Percentiles rank a stretch among this genome's conserved stretches.
These are phyloP conservation scores for Cheilosia impressa DNA, from an alignment of 2,888 invertebrate genomes.

Conservation along the genomic window DNA sequence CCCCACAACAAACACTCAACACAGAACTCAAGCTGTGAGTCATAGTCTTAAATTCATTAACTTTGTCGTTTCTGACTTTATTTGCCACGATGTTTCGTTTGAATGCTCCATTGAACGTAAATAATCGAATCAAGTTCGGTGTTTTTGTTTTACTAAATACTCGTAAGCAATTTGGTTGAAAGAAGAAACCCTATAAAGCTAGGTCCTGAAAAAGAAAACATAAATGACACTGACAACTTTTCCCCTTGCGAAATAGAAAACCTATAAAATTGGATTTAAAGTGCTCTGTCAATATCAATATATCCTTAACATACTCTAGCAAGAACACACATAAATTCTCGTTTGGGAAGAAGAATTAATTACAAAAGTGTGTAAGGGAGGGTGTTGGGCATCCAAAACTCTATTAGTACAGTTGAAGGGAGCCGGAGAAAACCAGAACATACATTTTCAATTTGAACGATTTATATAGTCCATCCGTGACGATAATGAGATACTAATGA, in stretches of 20 bases:
- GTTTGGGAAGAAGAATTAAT: constrained; percentile 38
- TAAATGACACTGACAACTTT: constrained; percentile 9
- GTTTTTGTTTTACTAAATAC: constrained; percentile 41
- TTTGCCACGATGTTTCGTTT: constrained; percentile 31
- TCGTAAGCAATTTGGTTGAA: constrained; percentile 23
- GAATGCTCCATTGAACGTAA: constrained; percentile 53
- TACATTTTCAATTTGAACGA: constrained; percentile 49
- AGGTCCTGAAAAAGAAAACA: background rate
- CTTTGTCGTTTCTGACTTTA: too few relatives aligned
- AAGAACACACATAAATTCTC: constrained; percentile 43
- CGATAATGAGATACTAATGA: too few relatives aligned
- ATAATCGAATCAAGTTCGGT: constrained; percentile 33
- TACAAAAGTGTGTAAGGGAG: constrained; percentile 33
- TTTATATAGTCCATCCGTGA: too few relatives aligned
- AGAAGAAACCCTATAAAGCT: constrained; percentile 24
- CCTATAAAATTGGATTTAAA: constrained; percentile 67
- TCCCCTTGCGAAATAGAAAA: constrained; percentile 44
- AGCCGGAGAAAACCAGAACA: constrained; percentile 30
- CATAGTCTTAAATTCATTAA: background rate
- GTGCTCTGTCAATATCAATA: constrained; percentile 74
- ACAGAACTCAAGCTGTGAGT: background rate
- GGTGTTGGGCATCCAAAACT: constrained; percentile 44
- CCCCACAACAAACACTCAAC: too few relatives aligned
- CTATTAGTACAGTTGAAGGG: constrained; percentile 47
- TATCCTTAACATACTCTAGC: constrained; percentile 56